Evolutionary conservation across 2,888 invertebrate species (phyloP), one percentile per base, ranked within the genome.

Genomic region (Microplitis manilae): DNA sequence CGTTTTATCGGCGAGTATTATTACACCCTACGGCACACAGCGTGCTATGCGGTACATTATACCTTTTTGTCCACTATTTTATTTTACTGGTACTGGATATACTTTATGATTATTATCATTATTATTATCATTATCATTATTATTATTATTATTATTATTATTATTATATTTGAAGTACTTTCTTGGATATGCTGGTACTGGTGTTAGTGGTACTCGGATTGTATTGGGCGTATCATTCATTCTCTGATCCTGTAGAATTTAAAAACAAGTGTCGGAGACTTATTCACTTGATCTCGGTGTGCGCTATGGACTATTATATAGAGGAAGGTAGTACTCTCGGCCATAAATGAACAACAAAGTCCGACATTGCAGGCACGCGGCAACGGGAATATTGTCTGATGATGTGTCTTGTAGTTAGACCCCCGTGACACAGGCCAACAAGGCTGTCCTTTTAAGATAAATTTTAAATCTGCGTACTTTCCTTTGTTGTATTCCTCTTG

Each of bases 351-450:
- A 50, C 50, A 50, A 50, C 50, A 8, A 68, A 68, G 62, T 15
- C 64, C 75, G 78, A 69, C 60, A 73, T 59, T 75, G 77, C 76
- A 80, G 80, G 76, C 79, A 79, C 79, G 79, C 80, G 75, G 80
- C 77, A 80, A 81, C 80, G 80, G 80, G 75, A 81, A 50, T 50
- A 50, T 80, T 75, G 79, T 74, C 79, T 71, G 70, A 77, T 50
- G 50, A 50, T 13, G 50, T 50, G 50, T 50, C 50, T 77, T 73
- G 71, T 75, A 17, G 38, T 65, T 67, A 69, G 65, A 73, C 68
- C 76, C 78, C 78, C 76, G 76, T 75, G 79, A 77, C 79, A 78
- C 73, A 75, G 77, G 73, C 71, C 78, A 65, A 65, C 65, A 9
- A 65, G 65, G 20, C 60, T 41, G 15, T 30, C n/a, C n/a, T 38